Percentiles rank a stretch among this genome's conserved stretches.
These are phyloP conservation scores for Crocidura indochinensis DNA, from an alignment of 2,797 vertebrate species.

Conservation along the genomic window DNA sequence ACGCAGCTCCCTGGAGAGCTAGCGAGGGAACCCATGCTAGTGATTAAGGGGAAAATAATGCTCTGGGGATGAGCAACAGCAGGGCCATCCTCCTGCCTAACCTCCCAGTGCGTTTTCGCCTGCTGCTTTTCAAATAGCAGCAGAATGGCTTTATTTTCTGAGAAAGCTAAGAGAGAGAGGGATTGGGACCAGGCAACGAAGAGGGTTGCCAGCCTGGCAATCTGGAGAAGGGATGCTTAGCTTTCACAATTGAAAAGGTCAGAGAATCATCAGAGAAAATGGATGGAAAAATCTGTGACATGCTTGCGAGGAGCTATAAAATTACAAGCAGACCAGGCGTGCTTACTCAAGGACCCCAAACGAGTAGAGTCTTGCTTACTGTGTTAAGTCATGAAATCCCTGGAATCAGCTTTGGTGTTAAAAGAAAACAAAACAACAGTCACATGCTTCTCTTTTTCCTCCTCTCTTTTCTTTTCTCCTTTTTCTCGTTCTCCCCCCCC, in stretches of 20 bases:
- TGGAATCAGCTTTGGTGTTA: conserved; percentile 70
- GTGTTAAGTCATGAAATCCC: conserved; percentile 70
- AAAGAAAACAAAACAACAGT: background rate
- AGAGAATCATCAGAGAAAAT: conserved; percentile 6
- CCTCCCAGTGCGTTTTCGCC: conserved; percentile 1
- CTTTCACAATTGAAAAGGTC: conserved; percentile 24
- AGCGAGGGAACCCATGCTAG: conserved; percentile 2
- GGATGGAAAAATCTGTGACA: conserved; percentile 71
- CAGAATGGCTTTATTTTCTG: conserved; percentile 34
- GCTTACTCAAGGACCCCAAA: conserved; percentile 25
- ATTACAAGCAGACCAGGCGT: conserved; percentile 77
- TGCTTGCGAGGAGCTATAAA: conserved; percentile 65
- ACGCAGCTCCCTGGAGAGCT: conserved; percentile 36
- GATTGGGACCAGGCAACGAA: background rate
- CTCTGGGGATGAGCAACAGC: conserved; percentile 18
- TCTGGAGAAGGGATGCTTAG: conserved; percentile 40
- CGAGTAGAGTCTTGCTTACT: conserved; percentile 19
- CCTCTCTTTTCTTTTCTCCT: too few relatives aligned
- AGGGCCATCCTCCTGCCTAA: background rate
- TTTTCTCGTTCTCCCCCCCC: too few relatives aligned
- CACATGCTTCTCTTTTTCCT: background rate
- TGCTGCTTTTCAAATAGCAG: background rate
- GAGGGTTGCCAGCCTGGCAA: conserved; percentile 12
- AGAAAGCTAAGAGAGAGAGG: background rate
- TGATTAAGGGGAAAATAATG: conserved; percentile 67